phyloP scores from a whole-genome alignment of 2,113 vertebrate species.

The Cynopterus brachyotis region DNA sequence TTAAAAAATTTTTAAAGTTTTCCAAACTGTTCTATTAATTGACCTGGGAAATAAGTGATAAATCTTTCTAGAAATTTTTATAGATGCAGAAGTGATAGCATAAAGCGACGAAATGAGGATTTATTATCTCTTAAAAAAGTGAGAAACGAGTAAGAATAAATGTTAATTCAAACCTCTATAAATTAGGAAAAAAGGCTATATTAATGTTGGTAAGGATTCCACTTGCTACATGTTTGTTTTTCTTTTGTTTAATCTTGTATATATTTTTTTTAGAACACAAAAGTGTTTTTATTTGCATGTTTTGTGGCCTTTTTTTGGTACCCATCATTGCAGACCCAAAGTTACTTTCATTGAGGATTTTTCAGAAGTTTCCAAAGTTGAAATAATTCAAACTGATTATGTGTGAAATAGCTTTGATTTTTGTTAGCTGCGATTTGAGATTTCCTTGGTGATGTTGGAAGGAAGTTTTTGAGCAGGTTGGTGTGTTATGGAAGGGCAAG shows the following conservation, averaged over 20 bases:
- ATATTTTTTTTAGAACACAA: constrained; percentile 67
- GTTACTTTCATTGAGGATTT: constrained; percentile 1
- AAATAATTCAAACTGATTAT: background rate
- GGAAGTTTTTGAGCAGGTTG: background rate
- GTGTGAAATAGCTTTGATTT: background rate
- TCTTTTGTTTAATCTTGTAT: constrained; percentile 68
- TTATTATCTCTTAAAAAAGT: constrained; percentile 63
- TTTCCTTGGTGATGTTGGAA: background rate
- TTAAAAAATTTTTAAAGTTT: constrained; percentile 47
- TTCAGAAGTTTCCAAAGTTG: constrained; percentile 54
- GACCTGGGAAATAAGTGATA: constrained; percentile 44
- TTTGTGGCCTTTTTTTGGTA: constrained; percentile 32
- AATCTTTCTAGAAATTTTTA: constrained; percentile 62
- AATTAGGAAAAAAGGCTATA: constrained; percentile 69
- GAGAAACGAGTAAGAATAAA: constrained; percentile 79
- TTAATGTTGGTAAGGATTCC: constrained; percentile 68
- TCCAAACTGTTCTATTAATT: constrained; percentile 32
- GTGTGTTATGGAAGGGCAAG: too few relatives aligned
- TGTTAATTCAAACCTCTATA: constrained; percentile 71
- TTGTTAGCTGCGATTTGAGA: background rate
- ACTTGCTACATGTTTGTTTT: constrained; percentile 70
- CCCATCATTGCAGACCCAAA: constrained; percentile 58
- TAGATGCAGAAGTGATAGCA: constrained; percentile 49
- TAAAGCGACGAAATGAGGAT: constrained; percentile 43
- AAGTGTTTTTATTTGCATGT: constrained; percentile 65